phyloP scores from a whole-genome alignment of 2,113 vertebrate species.

The Elephas maximus region DNA sequence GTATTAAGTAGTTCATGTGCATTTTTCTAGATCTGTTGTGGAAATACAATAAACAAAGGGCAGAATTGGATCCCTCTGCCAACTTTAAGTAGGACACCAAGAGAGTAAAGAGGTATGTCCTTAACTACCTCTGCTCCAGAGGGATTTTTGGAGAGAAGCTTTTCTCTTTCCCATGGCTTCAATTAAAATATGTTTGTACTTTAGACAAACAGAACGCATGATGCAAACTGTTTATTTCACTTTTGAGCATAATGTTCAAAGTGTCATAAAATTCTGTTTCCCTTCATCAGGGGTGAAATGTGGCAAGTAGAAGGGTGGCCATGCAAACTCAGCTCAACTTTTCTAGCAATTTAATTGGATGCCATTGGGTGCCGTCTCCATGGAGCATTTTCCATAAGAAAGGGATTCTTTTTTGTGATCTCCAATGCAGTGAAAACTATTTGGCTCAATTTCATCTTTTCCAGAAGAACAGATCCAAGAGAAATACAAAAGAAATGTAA shows the following conservation, averaged over 20 bases:
- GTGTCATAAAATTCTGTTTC: conserved; percentile 58
- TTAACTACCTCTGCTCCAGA: not conserved
- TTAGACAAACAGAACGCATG: conserved; percentile 8
- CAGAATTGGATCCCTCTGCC: not conserved
- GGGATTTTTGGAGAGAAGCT: not conserved
- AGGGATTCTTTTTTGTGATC: conserved; percentile 75
- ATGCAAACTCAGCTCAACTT: conserved; percentile 59
- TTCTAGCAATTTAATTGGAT: conserved; percentile 61
- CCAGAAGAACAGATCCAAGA: conserved; percentile 78
- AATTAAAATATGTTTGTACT: conserved; percentile 7
- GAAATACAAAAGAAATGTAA: conserved; percentile 80
- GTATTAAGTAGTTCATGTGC: not conserved
- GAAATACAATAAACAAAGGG: not conserved
- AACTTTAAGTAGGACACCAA: not conserved
- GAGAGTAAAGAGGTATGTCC: not conserved
- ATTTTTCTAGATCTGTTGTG: conserved; percentile 1
- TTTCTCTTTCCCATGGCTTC: not conserved
- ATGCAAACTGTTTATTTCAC: conserved; percentile 45
- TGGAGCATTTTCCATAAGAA: conserved; percentile 64
- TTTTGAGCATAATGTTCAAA: conserved; percentile 47
- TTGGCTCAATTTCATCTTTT: conserved; percentile 79
- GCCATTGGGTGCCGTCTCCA: conserved; percentile 41
- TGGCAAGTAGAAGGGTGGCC: conserved; percentile 22
- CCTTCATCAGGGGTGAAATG: conserved; percentile 54
- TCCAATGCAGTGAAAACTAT: conserved; percentile 74